Conservation (phyloP, 2,797 vertebrate genomes). For the Stomatorhinus walkeri region DNA sequence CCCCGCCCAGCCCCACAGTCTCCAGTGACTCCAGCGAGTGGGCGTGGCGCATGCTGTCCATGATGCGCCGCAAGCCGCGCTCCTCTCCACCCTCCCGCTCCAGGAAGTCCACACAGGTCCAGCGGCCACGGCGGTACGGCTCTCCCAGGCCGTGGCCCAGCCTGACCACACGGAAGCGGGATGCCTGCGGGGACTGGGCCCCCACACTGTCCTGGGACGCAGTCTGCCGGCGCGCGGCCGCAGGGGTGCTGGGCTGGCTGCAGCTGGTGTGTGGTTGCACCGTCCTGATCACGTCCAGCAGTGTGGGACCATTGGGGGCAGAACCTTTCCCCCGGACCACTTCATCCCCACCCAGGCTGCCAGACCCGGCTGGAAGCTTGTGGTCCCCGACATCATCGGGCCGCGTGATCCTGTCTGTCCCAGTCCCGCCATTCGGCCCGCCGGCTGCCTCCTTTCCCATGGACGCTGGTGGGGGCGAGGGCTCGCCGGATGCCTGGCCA, state of each 20-base stretch:
- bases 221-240: slow-evolving; percentile 40
- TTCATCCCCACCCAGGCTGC: neutral
- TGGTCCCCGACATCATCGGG: neutral
- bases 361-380: slow-evolving; percentile 20
- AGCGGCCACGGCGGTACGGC: slow-evolving; percentile 68
- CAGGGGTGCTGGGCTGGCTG: slow-evolving; percentile 57
- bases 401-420: neutral
- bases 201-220: slow-evolving; percentile 38
- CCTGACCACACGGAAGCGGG: slow-evolving; percentile 74
- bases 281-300: slow-evolving; percentile 31
- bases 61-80: slow-evolving; percentile 47
- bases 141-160: slow-evolving; percentile 61
- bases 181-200: slow-evolving; percentile 43
- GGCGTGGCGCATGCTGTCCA: slow-evolving; percentile 65
- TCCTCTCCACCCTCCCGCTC: slow-evolving; percentile 56
- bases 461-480: neutral
- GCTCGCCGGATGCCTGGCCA: slow-evolving; percentile 40
- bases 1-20: slow-evolving; percentile 45
- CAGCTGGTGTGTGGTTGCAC: slow-evolving; percentile 43
- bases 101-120: slow-evolving; percentile 70
- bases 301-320: slow-evolving; percentile 27
- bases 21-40: slow-evolving; percentile 63
- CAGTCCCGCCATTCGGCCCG: neutral
- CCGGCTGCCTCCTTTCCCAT: neutral
- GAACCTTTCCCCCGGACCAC: neutral